Percentiles rank a stretch among this genome's conserved stretches.
These are phyloP conservation scores for Lonchura striata DNA, from an alignment of 2,113 vertebrate genomes.

Conservation along the genomic window DNA sequence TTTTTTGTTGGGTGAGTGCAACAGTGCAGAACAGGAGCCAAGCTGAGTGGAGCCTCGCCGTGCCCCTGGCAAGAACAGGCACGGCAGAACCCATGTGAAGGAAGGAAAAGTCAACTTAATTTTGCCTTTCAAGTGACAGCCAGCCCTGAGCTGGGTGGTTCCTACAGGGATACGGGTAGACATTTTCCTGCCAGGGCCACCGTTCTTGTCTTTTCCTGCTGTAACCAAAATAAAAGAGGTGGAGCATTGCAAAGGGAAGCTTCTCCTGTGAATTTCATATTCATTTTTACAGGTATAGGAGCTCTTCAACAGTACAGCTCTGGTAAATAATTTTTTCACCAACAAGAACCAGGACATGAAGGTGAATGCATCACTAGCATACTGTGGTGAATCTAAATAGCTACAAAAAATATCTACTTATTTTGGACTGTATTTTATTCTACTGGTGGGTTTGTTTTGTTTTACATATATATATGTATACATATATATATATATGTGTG, in stretches of 20 bases:
- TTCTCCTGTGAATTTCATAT: background rate
- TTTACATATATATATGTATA: fast-evolving
- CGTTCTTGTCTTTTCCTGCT: background rate
- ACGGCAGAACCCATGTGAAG: background rate
- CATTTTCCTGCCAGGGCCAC: background rate
- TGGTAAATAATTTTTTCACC: fast-evolving
- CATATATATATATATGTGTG: background rate
- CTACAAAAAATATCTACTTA: background rate
- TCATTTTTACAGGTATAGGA: background rate
- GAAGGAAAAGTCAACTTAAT: background rate
- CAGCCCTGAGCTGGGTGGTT: background rate
- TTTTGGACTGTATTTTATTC: background rate
- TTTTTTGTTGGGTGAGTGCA: background rate
- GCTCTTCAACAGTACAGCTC: background rate
- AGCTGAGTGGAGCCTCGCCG: background rate
- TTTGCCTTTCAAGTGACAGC: background rate
- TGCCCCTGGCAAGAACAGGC: background rate
- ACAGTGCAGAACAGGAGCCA: background rate
- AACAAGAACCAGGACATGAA: background rate
- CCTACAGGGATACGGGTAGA: background rate
- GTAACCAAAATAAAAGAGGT: background rate
- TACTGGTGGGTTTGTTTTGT: background rate
- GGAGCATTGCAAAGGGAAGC: fast-evolving
- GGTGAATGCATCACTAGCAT: background rate
- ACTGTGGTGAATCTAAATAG: background rate